These are phyloP conservation scores for Hesperophylax magnus DNA, from an alignment of 1,140 invertebrate species.

Conservation along the genomic window DNA sequence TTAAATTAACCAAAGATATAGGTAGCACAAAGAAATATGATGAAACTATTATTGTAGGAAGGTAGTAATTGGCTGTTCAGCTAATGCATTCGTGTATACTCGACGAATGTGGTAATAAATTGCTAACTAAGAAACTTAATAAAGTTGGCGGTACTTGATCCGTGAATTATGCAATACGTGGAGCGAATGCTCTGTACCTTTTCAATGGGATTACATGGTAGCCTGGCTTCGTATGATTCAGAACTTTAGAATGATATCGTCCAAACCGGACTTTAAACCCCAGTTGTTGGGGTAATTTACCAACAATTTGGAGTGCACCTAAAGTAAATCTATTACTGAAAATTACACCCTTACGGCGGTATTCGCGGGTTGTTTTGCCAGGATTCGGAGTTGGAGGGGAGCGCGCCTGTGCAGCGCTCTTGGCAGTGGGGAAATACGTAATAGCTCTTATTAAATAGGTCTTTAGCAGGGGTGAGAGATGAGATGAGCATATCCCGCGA, in stretches of 20 bases:
- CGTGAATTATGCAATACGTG: not conserved
- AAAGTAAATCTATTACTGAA: conserved; percentile 23
- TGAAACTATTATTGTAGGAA: too few relatives aligned
- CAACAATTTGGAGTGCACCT: conserved; percentile 22
- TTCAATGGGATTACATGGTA: not conserved
- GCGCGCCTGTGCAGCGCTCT: not conserved
- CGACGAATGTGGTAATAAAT: too few relatives aligned
- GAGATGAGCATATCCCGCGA: not conserved
- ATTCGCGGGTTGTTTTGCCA: not conserved
- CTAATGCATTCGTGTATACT: too few relatives aligned
- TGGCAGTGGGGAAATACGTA: not conserved
- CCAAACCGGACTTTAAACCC: conserved; percentile 7
- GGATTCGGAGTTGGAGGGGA: not conserved
- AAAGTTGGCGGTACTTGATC: not conserved
- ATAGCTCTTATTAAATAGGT: not conserved
- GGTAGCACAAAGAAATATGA: too few relatives aligned
- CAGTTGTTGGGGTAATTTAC: conserved; percentile 24
- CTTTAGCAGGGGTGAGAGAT: not conserved
- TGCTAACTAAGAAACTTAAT: not conserved
- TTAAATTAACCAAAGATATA: too few relatives aligned
- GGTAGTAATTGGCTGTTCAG: too few relatives aligned
- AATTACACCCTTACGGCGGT: not conserved
- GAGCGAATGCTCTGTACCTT: not conserved
- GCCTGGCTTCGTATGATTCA: not conserved
- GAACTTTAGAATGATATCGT: not conserved